phyloP scores from a whole-genome alignment of 2,113 vertebrate genomes.

The Phyllopteryx taeniolatus region DNA sequence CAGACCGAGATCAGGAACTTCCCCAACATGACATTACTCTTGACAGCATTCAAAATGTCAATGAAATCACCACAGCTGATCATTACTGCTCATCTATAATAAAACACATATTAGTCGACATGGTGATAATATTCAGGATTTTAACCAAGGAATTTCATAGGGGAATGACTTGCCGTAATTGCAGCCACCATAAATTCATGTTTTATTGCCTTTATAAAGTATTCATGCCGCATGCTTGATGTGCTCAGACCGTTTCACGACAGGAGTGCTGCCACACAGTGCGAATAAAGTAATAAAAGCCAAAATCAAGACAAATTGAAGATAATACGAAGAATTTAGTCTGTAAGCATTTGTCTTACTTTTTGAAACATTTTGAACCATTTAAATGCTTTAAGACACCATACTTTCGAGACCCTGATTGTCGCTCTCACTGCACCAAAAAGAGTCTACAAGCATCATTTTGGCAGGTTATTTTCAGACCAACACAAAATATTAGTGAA shows the following conservation, averaged over 20 bases:
- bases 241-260: slow-evolving; percentile 55
- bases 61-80: slow-evolving; percentile 45
- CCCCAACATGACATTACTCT: slow-evolving; percentile 7
- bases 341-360: background rate
- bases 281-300: slow-evolving; percentile 55
- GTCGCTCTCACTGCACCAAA: background rate
- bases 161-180: slow-evolving; percentile 58
- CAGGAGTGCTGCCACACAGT: slow-evolving; percentile 30
- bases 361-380: background rate
- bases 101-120: slow-evolving; percentile 58
- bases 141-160: slow-evolving; percentile 39
- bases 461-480: slow-evolving; percentile 7
- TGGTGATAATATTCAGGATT: slow-evolving; percentile 53
- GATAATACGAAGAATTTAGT: slow-evolving; percentile 36
- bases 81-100: slow-evolving; percentile 57
- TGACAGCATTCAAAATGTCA: slow-evolving; percentile 34
- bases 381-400: slow-evolving; percentile 3
- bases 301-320: slow-evolving; percentile 45
- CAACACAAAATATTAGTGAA: slow-evolving; percentile 15
- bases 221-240: slow-evolving; percentile 65
- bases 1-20: background rate
- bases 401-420: background rate
- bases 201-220: slow-evolving; percentile 74
- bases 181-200: slow-evolving; percentile 59
- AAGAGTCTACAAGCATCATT: background rate